Conservation (phyloP, 1,140 invertebrate species). For the Aphaenogaster rudis region DNA sequence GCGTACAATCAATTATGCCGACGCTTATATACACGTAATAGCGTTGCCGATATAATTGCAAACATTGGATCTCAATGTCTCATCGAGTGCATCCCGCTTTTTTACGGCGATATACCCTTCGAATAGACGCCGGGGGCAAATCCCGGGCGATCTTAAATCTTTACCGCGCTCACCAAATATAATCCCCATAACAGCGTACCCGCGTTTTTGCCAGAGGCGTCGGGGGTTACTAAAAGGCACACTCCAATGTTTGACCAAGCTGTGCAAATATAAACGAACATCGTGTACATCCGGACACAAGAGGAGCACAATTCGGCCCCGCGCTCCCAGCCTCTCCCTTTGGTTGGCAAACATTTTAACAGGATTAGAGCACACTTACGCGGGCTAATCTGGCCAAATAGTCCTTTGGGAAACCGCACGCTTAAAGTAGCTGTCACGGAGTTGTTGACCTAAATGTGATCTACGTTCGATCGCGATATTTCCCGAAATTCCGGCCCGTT, state of each 20-base stretch:
- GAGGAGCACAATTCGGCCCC: conserved; percentile 79
- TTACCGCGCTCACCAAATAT: conserved; percentile 64
- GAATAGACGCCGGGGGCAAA: not conserved
- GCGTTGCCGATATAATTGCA: not conserved
- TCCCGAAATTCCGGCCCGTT: not conserved
- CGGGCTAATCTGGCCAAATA: conserved; percentile 84
- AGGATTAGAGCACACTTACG: conserved; percentile 85
- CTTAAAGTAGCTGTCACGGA: conserved; percentile 83
- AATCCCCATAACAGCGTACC: conserved; percentile 78
- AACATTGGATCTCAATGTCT: conserved; percentile 1
- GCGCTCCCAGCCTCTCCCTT: conserved; percentile 76
- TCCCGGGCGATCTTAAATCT: conserved; percentile 53
- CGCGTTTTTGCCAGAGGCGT: conserved; percentile 81
- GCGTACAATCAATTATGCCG: conserved; percentile 39
- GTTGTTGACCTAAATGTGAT: conserved; percentile 78
- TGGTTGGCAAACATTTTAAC: conserved; percentile 86
- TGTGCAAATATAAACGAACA: conserved; percentile 85
- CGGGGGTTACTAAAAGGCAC: conserved; percentile 83
- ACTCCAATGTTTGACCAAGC: conserved; percentile 86
- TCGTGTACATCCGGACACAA: conserved; percentile 77
- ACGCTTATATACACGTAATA: conserved; percentile 9
- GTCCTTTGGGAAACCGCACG: conserved; percentile 80
- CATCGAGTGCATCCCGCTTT: not conserved
- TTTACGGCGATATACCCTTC: not conserved
- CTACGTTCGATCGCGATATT: conserved; percentile 66